Base-by-base conservation (phyloP, 2,113 vertebrate species). In the Orientallactaga bullata region DNA sequence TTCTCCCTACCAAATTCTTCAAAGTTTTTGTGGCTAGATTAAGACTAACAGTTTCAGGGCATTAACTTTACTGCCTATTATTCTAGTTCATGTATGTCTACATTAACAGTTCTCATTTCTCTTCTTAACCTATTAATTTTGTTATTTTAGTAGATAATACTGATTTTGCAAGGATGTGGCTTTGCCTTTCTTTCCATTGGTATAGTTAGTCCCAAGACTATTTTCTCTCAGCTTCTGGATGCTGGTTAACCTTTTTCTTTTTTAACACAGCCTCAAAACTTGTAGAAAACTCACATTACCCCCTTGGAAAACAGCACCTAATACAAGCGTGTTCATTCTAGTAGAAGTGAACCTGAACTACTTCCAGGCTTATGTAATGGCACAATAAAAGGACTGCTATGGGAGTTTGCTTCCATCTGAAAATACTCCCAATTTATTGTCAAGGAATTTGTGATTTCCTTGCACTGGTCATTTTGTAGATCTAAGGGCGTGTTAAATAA, bases 71-170 rank as follows among this genome's bases (percentile, higher is more conserved):
- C 73, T 82, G 20, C n/a, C 18, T 84, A 2, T 39, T 92, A 69
- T 7, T 47, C 17, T 74, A 11, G 18, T 76, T 30, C 7, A 77
- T 72, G 32, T 65, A 24, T 92, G 3, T 15, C 5, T 93, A 42
- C 39, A 18, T 76, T 9, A 11, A n/a, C 32, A 1, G 66, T 61
- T 71, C 80, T 90, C 35, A 63, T 78, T 11, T 88, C 5, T 88
- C 84, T 47, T 73, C 39, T 82, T 89, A 89, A 85, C 39, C 82
- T 20, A 69, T 88, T 68, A 81, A 77, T 66, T 94, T 11, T 88
- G 16, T 84, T 69, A 73, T 21, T 30, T 92, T 12, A 30, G 7
- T 73, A 82, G 11, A 28, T 81, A 91, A 90, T 79, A 26, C 81
- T 81, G 21, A 63, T 76, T 96, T 96, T 39, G 42, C 1, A 80